Evolutionary conservation across 2,113 vertebrate genomes (phyloP).

Genomic region (Austrofundulus limnaeus): DNA sequence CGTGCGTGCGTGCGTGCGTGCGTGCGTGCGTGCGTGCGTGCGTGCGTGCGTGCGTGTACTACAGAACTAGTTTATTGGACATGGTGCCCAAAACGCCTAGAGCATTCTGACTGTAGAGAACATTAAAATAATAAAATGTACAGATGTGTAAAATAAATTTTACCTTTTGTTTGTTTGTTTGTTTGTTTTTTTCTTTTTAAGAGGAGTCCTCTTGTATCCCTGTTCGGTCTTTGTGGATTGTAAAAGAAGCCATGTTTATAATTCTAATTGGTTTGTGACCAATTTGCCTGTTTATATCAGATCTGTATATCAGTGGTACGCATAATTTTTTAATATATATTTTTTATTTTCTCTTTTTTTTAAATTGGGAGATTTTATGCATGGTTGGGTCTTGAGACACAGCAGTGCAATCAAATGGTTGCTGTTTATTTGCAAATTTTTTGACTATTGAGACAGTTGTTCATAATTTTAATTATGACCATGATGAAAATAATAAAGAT

Average conservation of each 20-base stretch:
- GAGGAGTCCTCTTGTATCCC: constrained; percentile 67
- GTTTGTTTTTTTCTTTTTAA: constrained; percentile 38
- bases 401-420: constrained; percentile 65
- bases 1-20: too few species aligned
- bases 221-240: constrained; percentile 78
- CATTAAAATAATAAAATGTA: constrained; percentile 55
- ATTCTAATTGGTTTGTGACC: constrained; percentile 85
- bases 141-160: constrained; percentile 72
- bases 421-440: constrained; percentile 69
- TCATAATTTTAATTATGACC: constrained; percentile 70
- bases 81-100: constrained; percentile 67
- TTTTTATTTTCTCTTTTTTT: constrained; percentile 74
- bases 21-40: constrained; percentile 38
- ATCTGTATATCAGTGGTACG: constrained; percentile 86
- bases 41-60: constrained; percentile 55
- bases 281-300: constrained; percentile 85
- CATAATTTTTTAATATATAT: constrained; percentile 84
- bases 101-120: constrained; percentile 69
- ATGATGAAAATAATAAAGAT: constrained; percentile 76
- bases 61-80: constrained; percentile 61
- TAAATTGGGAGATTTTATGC: constrained; percentile 78
- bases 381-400: constrained; percentile 77
- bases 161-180: constrained; percentile 39
- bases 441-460: constrained; percentile 69
- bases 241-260: constrained; percentile 86